Base-by-base conservation (phyloP, 2,113 vertebrate species). In the Spheniscus mendiculus region DNA sequence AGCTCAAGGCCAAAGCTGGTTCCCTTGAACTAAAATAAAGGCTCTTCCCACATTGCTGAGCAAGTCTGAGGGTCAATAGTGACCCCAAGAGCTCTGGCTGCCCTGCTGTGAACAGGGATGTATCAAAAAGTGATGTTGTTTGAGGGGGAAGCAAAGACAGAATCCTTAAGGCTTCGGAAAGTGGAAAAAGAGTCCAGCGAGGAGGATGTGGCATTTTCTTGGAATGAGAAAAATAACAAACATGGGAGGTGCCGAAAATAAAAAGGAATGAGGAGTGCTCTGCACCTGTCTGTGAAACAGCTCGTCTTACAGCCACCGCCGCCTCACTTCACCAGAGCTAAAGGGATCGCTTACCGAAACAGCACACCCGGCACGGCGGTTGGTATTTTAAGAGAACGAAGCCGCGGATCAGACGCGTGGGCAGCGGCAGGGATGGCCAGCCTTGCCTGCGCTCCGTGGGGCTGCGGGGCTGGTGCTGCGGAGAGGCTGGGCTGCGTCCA, bases 341-440 rank as follows among this genome's bases (percentile, higher is more conserved):
- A 2, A 15, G 62, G 73, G 69, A 74, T 84, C 53, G 1, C 94
- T 36, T 73, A 61, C 87, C 36, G 1, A 18, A 11, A 10, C 2
- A 4, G 81, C 87, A 27, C 45, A 14, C 42, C 49, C 58, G 0
- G 45, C 84, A 30, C 3, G 0, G 58, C 32, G 2, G 0, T 1
- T 0, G 3, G 38, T 26, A 50, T 76, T 89, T 63, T 19, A 42
- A 18, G 84, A 65, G 72, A 22, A 9, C 0, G 6, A 55, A 56
- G 86, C 55, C 17, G 27, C 2, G 19, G 69, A 3, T 30, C 81
- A 25, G 23, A 0, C 19, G 5, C 1, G 22, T 2, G 6, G 49
- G 50, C 45, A 20, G 52, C 2, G 2, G 32, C 10, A 3, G 49
- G 62, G 44, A 5, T 1, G 20, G 30, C 6, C 26, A 19, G 15